phyloP scores from a whole-genome alignment of 2,888 invertebrate species.

The Philonicus albiceps region DNA sequence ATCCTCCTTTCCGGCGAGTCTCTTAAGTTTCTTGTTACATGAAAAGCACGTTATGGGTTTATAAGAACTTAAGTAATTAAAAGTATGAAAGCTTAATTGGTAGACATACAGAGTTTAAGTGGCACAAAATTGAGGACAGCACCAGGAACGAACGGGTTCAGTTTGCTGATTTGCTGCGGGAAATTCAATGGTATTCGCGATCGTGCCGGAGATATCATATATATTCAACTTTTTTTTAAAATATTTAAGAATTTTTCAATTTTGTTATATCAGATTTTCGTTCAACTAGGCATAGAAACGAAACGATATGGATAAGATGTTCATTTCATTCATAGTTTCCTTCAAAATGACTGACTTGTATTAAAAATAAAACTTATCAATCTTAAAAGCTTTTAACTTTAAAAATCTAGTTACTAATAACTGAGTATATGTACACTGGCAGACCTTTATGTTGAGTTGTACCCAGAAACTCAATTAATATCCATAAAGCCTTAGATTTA shows the following conservation, averaged over 20 bases:
- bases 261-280: background rate
- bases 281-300: background rate
- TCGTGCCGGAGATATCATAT: background rate
- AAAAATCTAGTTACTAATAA: no score
- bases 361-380: no score
- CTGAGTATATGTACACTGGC: no score
- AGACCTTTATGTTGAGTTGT: no score
- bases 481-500: no score
- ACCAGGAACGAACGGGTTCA: background rate
- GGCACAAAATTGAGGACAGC: background rate
- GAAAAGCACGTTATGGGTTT: constrained; percentile 23
- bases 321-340: background rate
- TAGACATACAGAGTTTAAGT: constrained; percentile 18
- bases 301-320: background rate
- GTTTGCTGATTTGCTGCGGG: background rate
- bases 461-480: no score
- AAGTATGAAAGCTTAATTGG: constrained; percentile 37
- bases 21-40: background rate
- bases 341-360: background rate
- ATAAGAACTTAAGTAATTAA: constrained; percentile 37
- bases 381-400: no score
- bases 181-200: background rate
- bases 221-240: background rate
- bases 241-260: background rate
- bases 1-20: background rate